Percentiles rank a stretch among this genome's conserved stretches.
Evolutionary conservation across 2,113 vertebrate species (phyloP).

Genomic region (Xiphias gladius): DNA sequence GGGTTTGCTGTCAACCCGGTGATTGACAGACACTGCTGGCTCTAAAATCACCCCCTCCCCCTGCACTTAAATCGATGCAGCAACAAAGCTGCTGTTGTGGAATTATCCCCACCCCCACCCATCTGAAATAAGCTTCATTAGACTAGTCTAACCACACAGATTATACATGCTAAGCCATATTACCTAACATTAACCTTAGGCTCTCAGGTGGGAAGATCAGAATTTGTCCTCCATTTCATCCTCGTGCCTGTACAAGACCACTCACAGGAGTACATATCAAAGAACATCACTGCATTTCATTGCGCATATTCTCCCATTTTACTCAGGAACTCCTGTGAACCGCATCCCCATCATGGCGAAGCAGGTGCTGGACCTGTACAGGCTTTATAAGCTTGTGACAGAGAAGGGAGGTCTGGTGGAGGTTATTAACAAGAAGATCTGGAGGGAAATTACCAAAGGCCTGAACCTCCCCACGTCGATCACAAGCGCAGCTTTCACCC

Average conservation of each 20-base stretch:
- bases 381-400: slow-evolving; percentile 96
- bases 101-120: slow-evolving; percentile 65
- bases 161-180: slow-evolving; percentile 61
- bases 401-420: slow-evolving; percentile 98
- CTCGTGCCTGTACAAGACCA: background rate
- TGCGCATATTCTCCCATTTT: slow-evolving; percentile 15
- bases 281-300: background rate
- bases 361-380: slow-evolving; percentile 96
- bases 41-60: slow-evolving; percentile 50
- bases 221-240: background rate
- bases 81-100: slow-evolving; percentile 52
- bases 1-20: slow-evolving; percentile 58
- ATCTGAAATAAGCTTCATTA: slow-evolving; percentile 74
- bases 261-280: background rate
- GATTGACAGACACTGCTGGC: slow-evolving; percentile 55
- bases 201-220: slow-evolving; percentile 5
- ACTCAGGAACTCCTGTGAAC: slow-evolving; percentile 95
- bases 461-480: slow-evolving; percentile 97
- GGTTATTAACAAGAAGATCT: slow-evolving; percentile 99
- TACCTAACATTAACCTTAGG: slow-evolving; percentile 36
- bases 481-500: slow-evolving; percentile 97
- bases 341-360: slow-evolving; percentile 99
- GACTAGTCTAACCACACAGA: slow-evolving; percentile 50
- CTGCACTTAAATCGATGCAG: slow-evolving; percentile 56
- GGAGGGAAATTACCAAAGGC: slow-evolving; percentile 98